phyloP scores from a whole-genome alignment of 2,113 vertebrate genomes.

The Mola mola region DNA sequence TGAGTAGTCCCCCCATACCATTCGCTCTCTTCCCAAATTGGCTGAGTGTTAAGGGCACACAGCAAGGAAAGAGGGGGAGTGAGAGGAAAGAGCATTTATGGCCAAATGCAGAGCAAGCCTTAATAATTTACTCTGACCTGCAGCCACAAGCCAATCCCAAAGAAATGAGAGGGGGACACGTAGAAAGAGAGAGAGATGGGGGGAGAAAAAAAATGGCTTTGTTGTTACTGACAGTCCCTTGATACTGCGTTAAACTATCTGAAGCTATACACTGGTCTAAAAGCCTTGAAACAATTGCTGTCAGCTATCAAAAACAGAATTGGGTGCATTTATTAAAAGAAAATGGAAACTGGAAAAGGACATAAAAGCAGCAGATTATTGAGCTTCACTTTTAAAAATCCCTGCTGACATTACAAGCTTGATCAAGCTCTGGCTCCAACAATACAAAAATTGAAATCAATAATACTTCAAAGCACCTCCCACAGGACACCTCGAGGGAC shows the following conservation, averaged over 20 bases:
- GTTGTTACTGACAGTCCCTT: conserved; percentile 19
- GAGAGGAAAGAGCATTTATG: conserved; percentile 53
- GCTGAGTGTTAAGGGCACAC: conserved; percentile 48
- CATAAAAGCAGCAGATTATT: too few relatives aligned
- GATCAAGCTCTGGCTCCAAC: too few relatives aligned
- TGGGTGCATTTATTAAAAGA: conserved; percentile 1
- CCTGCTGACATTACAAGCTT: too few relatives aligned
- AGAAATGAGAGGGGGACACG: conserved; percentile 44
- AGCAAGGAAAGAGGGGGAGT: conserved; percentile 33
- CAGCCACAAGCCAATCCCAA: conserved; percentile 62
- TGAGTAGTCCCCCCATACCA: conserved; percentile 44
- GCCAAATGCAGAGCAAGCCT: conserved; percentile 70
- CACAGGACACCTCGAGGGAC: too few relatives aligned
- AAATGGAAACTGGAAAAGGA: too few relatives aligned
- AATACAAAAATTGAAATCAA: too few relatives aligned
- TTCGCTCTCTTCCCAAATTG: conserved; percentile 57
- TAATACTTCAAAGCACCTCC: too few relatives aligned
- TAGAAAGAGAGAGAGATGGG: background rate
- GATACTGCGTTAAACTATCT: conserved; percentile 48
- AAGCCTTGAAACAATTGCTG: conserved; percentile 34
- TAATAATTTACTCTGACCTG: conserved; percentile 76
- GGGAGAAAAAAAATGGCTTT: conserved; percentile 5
- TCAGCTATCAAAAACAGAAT: conserved; percentile 16
- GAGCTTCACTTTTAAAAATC: too few relatives aligned
- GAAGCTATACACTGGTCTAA: conserved; percentile 26